phyloP scores from a whole-genome alignment of 2,113 vertebrate genomes.

The Panurus biarmicus region DNA sequence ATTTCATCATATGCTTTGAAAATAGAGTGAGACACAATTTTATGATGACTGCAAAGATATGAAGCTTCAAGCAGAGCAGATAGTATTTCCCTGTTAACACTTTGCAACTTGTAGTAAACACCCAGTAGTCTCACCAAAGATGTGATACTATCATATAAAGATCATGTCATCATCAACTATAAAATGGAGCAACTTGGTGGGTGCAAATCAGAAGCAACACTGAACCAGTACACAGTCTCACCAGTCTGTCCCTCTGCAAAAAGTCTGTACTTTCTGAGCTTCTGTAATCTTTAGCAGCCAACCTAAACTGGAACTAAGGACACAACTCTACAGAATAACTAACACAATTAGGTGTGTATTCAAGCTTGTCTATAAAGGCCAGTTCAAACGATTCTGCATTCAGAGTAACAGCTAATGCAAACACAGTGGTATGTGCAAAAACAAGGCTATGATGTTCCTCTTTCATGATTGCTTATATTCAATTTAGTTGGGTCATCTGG shows the following conservation, averaged over 20 bases:
- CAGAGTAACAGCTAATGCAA: background rate
- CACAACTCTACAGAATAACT: background rate
- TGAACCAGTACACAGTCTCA: background rate
- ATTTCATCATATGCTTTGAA: background rate
- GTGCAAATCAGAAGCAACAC: background rate
- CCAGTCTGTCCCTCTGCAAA: background rate
- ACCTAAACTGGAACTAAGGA: background rate
- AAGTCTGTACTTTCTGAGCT: background rate
- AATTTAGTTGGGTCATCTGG: background rate
- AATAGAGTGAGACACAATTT: background rate
- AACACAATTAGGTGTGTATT: background rate
- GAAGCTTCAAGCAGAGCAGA: background rate
- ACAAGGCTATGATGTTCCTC: background rate
- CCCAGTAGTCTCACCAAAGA: accelerated
- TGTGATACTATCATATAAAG: background rate
- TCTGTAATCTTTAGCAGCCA: background rate
- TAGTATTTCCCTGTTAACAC: background rate
- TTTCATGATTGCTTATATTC: background rate
- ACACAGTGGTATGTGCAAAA: background rate
- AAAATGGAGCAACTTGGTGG: background rate
- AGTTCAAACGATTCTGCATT: background rate
- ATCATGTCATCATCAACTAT: background rate
- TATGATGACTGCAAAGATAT: background rate
- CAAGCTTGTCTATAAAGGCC: background rate
- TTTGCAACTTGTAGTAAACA: background rate